These are phyloP conservation scores for Notodonta dromedarius DNA, from an alignment of 2,888 invertebrate genomes.

Conservation along the genomic window DNA sequence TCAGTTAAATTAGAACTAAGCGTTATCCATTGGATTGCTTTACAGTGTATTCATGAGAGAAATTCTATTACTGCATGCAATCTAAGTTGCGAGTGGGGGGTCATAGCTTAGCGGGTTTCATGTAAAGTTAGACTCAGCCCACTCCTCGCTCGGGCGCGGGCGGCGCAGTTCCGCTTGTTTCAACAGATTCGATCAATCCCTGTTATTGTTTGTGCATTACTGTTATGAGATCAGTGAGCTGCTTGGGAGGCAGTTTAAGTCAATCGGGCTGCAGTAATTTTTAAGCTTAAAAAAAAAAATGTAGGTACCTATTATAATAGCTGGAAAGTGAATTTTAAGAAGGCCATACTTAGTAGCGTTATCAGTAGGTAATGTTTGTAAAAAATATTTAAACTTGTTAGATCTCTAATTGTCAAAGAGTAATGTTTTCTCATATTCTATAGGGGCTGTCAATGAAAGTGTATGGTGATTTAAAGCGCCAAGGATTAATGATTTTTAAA, in stretches of 20 bases:
- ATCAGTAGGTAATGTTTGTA: no score
- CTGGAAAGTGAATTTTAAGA: no score
- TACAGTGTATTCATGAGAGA: constrained; percentile 18
- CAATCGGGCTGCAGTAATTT: not conserved
- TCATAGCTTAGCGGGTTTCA: constrained; percentile 24
- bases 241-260: not conserved
- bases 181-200: constrained; percentile 5
- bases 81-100: constrained; percentile 37
- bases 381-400: no score
- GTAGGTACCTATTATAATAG: no score
- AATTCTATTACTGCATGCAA: constrained; percentile 37
- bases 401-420: no score
- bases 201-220: constrained; percentile 8
- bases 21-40: constrained; percentile 4
- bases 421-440: no score
- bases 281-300: not conserved
- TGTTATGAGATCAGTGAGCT: constrained; percentile 4
- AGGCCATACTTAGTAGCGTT: no score
- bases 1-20: not conserved
- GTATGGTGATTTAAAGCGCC: no score
- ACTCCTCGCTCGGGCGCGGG: not conserved
- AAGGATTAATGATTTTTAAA: not conserved
- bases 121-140: constrained; percentile 3
- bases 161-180: constrained; percentile 2
- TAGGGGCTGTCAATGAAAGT: no score